phyloP scores from a whole-genome alignment of 2,888 invertebrate genomes.

The Torymus auratus region DNA sequence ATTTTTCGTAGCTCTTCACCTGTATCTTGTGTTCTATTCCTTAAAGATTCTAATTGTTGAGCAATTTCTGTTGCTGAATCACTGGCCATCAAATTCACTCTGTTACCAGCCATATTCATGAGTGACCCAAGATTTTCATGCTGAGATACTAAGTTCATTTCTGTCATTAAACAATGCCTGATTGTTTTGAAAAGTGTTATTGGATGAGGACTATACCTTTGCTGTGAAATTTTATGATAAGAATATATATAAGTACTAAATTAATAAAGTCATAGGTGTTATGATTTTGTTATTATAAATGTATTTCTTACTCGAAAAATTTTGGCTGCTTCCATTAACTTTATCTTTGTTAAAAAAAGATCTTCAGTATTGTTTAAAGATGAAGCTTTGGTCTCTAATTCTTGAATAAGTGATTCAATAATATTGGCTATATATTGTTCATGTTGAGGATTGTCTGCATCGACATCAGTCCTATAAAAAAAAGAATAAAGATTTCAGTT shows the following conservation, averaged over 20 bases:
- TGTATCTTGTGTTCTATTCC: conserved; percentile 84
- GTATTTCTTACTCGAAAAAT: conserved; percentile 80
- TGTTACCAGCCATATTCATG: conserved; percentile 65
- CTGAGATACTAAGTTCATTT: conserved; percentile 84
- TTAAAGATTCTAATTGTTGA: conserved; percentile 83
- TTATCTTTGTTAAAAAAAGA: conserved; percentile 87
- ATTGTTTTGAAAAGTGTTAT: conserved; percentile 87
- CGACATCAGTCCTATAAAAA: conserved; percentile 80
- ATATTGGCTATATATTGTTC: conserved; percentile 82
- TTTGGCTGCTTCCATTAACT: conserved; percentile 88
- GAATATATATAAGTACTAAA: background rate
- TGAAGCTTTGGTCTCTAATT: conserved; percentile 85
- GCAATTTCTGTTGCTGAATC: conserved; percentile 78
- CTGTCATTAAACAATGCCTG: conserved; percentile 85
- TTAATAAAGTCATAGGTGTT: conserved; percentile 2
- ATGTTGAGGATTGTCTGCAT: conserved; percentile 83
- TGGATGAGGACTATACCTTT: conserved; percentile 83
- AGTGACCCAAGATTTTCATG: conserved; percentile 77
- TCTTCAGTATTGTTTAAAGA: conserved; percentile 80
- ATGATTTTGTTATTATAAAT: background rate
- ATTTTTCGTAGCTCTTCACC: conserved; percentile 85
- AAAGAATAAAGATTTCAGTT: background rate
- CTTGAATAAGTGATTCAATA: conserved; percentile 82
- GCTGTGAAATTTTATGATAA: conserved; percentile 72
- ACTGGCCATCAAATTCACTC: conserved; percentile 69